Evolutionary conservation across 2,113 vertebrate genomes (phyloP).

Genomic region (Urocitellus parryii): DNA sequence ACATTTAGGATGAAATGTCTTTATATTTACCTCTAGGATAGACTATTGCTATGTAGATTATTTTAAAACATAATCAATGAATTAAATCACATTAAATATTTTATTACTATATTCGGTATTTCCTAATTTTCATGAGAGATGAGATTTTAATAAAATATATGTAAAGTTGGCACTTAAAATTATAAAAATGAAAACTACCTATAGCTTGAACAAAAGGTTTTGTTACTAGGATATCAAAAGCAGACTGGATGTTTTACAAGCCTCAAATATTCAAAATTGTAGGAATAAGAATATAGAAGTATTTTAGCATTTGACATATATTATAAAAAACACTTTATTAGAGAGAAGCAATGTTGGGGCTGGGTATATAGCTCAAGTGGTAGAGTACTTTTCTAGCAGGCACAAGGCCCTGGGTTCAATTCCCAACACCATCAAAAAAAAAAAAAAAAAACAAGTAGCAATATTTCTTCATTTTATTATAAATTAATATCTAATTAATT

Average conservation of each 20-base stretch:
- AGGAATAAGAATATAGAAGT: neutral
- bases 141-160: neutral
- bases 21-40: neutral
- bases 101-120: neutral
- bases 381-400: too few species aligned
- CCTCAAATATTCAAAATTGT: neutral
- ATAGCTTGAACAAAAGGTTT: neutral
- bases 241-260: neutral
- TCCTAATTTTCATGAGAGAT: neutral
- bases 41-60: neutral
- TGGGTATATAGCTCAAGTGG: too few species aligned
- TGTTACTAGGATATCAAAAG: neutral
- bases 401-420: too few species aligned
- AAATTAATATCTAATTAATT: neutral
- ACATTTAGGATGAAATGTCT: neutral
- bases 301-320: neutral
- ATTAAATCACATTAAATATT: neutral
- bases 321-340: neutral
- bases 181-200: neutral
- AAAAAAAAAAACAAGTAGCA: neutral
- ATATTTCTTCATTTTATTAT: neutral
- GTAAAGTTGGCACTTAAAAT: neutral
- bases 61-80: neutral
- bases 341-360: too few species aligned
- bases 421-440: too few species aligned